Evolutionary conservation across 2,888 invertebrate genomes (phyloP).

Genomic region (Caenorhabditis sp.): DNA sequence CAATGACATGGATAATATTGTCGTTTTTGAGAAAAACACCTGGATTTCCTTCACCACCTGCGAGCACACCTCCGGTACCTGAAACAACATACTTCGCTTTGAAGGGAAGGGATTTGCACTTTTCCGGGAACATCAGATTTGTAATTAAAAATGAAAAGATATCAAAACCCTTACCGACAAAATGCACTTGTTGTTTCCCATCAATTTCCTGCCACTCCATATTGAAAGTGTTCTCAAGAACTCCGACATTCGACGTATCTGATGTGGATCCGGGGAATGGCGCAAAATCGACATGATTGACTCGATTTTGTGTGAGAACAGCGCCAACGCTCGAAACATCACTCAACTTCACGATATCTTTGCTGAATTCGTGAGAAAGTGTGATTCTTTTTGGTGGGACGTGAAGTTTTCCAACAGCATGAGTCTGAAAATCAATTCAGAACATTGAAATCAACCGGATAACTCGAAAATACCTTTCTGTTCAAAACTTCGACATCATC

Average conservation of each 20-base stretch:
- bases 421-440: not conserved
- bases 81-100: no score
- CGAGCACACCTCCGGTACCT: slow-evolving; percentile 50
- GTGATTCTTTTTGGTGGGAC: not conserved
- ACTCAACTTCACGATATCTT: slow-evolving; percentile 7
- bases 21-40: slow-evolving; percentile 55
- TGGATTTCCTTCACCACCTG: slow-evolving; percentile 58
- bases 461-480: no score
- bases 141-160: no score
- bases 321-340: slow-evolving; percentile 2
- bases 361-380: slow-evolving; percentile 3
- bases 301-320: not conserved
- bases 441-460: no score
- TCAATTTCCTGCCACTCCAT: slow-evolving; percentile 56
- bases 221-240: slow-evolving; percentile 41
- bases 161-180: slow-evolving; percentile 29
- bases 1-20: slow-evolving; percentile 55
- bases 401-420: not conserved
- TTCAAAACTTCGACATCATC: slow-evolving; percentile 1
- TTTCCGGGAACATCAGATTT: no score
- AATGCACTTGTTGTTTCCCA: slow-evolving; percentile 52
- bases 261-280: slow-evolving; percentile 3
- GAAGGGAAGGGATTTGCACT: no score
- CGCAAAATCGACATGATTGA: slow-evolving; percentile 21
- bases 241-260: slow-evolving; percentile 9